phyloP scores from a whole-genome alignment of 2,797 vertebrate genomes.

The Sphenodon punctatus region DNA sequence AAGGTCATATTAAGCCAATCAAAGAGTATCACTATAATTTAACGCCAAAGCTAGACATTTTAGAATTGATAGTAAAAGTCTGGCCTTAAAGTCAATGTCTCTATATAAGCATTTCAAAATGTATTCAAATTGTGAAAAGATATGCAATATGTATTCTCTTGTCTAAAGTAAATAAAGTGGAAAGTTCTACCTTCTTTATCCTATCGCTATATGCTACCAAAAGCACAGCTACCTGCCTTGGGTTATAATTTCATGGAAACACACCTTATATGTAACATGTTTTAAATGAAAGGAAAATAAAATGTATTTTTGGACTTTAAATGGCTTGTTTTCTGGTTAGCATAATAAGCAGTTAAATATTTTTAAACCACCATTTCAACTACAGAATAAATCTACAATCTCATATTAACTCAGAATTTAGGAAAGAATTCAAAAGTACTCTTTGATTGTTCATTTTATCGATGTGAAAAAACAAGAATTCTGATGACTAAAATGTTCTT shows the following conservation, averaged over 20 bases:
- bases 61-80: not conserved
- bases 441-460: not conserved
- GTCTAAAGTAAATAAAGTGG: not conserved
- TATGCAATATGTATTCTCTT: not conserved
- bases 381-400: not conserved
- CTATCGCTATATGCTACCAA: not conserved
- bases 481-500: not conserved
- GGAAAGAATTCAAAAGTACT: not conserved
- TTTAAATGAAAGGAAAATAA: not conserved
- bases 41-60: fast-evolving
- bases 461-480: not conserved
- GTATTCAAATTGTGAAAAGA: not conserved
- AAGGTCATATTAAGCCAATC: fast-evolving
- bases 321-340: not conserved
- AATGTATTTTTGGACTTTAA: constrained; percentile 26
- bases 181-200: not conserved
- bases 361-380: not conserved
- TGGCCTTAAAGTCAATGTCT: not conserved
- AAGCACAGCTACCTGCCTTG: not conserved
- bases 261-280: not conserved
- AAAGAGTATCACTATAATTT: not conserved
- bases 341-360: not conserved
- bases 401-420: not conserved
- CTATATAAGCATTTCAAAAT: not conserved
- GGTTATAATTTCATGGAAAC: not conserved